phyloP scores from a whole-genome alignment of 2,888 invertebrate genomes.

The Epirrhoe alternata region DNA sequence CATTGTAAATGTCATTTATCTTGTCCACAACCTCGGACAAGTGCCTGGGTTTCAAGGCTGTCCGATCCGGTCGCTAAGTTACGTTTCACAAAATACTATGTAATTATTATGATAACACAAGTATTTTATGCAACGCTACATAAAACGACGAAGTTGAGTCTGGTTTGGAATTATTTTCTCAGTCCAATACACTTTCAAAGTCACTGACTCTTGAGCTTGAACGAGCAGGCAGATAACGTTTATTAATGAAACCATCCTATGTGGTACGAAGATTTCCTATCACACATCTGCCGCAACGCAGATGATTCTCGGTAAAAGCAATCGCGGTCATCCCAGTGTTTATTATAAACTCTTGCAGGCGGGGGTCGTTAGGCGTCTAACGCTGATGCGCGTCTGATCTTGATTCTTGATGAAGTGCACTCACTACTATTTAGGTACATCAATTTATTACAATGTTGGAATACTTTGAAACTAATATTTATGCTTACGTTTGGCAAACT shows the following conservation, averaged over 20 bases:
- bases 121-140: not conserved
- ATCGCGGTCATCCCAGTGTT: slow-evolving; percentile 50
- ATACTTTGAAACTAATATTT: not conserved
- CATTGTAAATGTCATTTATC: slow-evolving; percentile 38
- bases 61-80: slow-evolving; percentile 26
- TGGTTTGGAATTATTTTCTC: slow-evolving; percentile 1
- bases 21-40: slow-evolving; percentile 39
- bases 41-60: slow-evolving; percentile 40
- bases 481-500: not conserved
- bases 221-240: slow-evolving; percentile 16
- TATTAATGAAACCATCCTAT: slow-evolving; percentile 30
- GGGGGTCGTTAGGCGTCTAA: slow-evolving; percentile 57
- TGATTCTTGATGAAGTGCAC: slow-evolving; percentile 40
- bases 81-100: slow-evolving; percentile 22
- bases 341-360: slow-evolving; percentile 55
- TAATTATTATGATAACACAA: not conserved
- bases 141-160: not conserved
- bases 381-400: slow-evolving; percentile 50
- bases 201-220: slow-evolving; percentile 24
- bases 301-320: slow-evolving; percentile 44
- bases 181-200: slow-evolving; percentile 13
- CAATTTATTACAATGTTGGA: slow-evolving; percentile 5
- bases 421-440: not conserved
- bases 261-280: slow-evolving; percentile 46
- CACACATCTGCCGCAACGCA: slow-evolving; percentile 42